Evolutionary conservation across 2,888 invertebrate species (phyloP).

Genomic region (Lamproptera curius): DNA sequence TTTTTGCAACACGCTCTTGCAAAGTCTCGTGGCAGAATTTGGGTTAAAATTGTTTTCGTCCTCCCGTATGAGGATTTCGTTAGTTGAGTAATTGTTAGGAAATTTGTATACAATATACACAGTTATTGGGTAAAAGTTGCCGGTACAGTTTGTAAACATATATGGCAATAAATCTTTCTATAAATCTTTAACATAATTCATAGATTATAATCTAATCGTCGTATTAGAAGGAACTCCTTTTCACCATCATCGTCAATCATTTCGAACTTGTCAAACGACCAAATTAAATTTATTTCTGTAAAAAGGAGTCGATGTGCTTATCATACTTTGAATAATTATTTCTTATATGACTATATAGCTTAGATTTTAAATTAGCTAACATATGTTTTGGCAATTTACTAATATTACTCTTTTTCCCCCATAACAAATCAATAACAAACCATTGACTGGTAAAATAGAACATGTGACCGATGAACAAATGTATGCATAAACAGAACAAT

Average conservation of each 20-base stretch:
- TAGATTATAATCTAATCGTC: not conserved
- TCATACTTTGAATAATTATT: no score
- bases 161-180: not conserved
- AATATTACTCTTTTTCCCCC: constrained; percentile 34
- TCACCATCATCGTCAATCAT: not conserved
- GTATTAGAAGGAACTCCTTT: not conserved
- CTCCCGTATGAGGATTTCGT: not conserved
- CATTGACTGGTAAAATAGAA: constrained; percentile 58
- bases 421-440: constrained; percentile 50
- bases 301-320: no score
- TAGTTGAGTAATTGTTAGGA: not conserved
- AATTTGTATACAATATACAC: not conserved
- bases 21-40: constrained; percentile 9
- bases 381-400: no score
- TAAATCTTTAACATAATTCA: not conserved
- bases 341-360: no score
- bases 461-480: constrained; percentile 44
- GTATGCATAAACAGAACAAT: constrained; percentile 36
- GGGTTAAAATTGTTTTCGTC: constrained; percentile 6
- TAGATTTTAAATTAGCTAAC: no score
- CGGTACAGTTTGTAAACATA: no score
- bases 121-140: no score
- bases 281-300: not conserved
- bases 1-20: constrained; percentile 14
- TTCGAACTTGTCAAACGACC: not conserved